phyloP scores from a whole-genome alignment of 2,888 invertebrate species.

The Periphyllus acericola region DNA sequence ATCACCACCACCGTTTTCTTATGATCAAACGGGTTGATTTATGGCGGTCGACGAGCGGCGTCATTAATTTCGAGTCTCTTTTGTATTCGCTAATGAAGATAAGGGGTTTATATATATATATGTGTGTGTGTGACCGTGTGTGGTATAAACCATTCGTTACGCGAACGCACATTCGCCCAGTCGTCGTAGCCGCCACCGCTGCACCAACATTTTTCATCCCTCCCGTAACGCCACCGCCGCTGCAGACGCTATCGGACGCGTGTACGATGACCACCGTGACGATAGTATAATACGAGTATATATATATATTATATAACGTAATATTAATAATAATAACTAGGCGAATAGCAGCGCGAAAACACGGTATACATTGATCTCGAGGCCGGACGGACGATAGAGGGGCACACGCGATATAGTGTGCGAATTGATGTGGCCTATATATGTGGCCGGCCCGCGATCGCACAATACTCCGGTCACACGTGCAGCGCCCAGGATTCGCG shows the following conservation, averaged over 20 bases:
- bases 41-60: slow-evolving; percentile 54
- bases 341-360: too few species aligned
- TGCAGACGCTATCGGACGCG: background rate
- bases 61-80: slow-evolving; percentile 61
- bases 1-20: slow-evolving; percentile 21
- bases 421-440: too few species aligned
- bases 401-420: too few species aligned
- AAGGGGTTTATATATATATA: slow-evolving; percentile 41
- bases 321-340: too few species aligned
- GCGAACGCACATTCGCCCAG: background rate
- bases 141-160: slow-evolving; percentile 50
- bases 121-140: background rate
- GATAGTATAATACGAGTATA: too few species aligned
- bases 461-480: too few species aligned
- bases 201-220: slow-evolving; percentile 50
- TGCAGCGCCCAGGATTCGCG: too few species aligned
- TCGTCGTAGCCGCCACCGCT: background rate
- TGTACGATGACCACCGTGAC: background rate
- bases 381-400: too few species aligned
- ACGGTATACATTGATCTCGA: too few species aligned
- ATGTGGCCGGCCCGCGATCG: too few species aligned
- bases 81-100: slow-evolving; percentile 60
- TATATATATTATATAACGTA: too few species aligned
- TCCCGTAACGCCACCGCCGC: background rate
- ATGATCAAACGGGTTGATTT: slow-evolving; percentile 58